Conservation (phyloP, 2,888 invertebrate species). For the Salticus scenicus region DNA sequence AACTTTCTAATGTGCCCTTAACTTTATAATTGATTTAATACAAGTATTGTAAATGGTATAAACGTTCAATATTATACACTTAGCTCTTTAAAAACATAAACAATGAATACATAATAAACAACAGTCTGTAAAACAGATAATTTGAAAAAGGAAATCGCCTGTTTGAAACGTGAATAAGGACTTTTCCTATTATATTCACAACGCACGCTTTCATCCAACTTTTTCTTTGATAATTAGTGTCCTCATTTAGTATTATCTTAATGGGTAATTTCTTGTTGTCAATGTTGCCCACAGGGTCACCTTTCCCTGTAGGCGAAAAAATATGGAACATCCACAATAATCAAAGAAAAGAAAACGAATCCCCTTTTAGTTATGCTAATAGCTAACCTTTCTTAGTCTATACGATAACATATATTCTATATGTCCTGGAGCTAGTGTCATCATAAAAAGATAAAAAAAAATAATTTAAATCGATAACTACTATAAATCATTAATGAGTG, state of each 20-base stretch:
- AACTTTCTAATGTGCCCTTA: too few species aligned
- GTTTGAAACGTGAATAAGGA: too few species aligned
- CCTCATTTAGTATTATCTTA: not conserved
- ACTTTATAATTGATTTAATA: too few species aligned
- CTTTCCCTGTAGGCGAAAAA: not conserved
- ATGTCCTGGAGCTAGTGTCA: not conserved
- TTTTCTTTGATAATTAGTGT: not conserved
- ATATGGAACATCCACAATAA: not conserved
- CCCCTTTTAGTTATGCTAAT: not conserved
- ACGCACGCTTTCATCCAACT: not conserved
- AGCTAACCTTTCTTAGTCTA: not conserved
- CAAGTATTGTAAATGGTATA: too few species aligned
- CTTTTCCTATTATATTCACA: too few species aligned
- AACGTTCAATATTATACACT: too few species aligned
- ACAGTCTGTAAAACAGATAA: too few species aligned
- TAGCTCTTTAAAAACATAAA: too few species aligned
- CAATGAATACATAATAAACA: too few species aligned
- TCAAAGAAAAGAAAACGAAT: not conserved
- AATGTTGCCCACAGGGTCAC: not conserved
- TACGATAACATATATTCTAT: not conserved
- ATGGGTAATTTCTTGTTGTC: too few species aligned
- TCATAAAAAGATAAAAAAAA: not conserved
- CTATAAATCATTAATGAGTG: not conserved
- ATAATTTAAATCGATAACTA: not conserved
- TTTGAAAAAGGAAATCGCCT: too few species aligned